Percentiles rank a stretch among this genome's conserved stretches.
These are phyloP conservation scores for Pyralis farinalis DNA, from an alignment of 2,888 invertebrate species.

Conservation along the genomic window DNA sequence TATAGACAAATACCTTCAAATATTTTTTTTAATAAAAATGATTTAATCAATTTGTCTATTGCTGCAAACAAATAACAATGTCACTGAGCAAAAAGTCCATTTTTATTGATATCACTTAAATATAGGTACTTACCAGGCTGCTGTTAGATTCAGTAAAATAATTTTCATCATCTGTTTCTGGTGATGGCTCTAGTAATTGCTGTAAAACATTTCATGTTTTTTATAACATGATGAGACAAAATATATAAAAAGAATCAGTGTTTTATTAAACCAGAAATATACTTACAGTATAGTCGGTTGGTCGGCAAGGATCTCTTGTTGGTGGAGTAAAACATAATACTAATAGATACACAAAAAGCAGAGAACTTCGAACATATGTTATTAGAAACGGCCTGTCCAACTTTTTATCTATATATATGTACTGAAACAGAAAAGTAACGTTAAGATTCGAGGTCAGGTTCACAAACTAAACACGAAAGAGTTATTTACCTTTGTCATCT, in stretches of 20 bases:
- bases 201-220: constrained; percentile 27
- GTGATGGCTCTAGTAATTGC: constrained; percentile 85
- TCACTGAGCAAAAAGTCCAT: too few relatives aligned
- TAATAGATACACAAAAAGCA: constrained; percentile 95
- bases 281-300: constrained; percentile 88
- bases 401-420: constrained; percentile 90
- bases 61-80: too few relatives aligned
- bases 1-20: too few relatives aligned
- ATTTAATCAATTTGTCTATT: too few relatives aligned
- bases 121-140: constrained; percentile 79
- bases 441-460: background rate
- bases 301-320: constrained; percentile 91
- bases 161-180: constrained; percentile 89
- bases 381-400: constrained; percentile 97
- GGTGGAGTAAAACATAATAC: constrained; percentile 94
- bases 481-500: constrained; percentile 91
- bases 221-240: background rate
- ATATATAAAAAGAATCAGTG: too few relatives aligned
- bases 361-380: constrained; percentile 96
- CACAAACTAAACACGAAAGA: background rate
- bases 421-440: constrained; percentile 79
- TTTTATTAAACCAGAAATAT: too few relatives aligned
- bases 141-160: constrained; percentile 86
- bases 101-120: too few relatives aligned
- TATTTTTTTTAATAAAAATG: too few relatives aligned